Evolutionary conservation across 2,797 vertebrate species (phyloP), one percentile per base, ranked within the genome.

Genomic region (Miopithecus talapoin): DNA sequence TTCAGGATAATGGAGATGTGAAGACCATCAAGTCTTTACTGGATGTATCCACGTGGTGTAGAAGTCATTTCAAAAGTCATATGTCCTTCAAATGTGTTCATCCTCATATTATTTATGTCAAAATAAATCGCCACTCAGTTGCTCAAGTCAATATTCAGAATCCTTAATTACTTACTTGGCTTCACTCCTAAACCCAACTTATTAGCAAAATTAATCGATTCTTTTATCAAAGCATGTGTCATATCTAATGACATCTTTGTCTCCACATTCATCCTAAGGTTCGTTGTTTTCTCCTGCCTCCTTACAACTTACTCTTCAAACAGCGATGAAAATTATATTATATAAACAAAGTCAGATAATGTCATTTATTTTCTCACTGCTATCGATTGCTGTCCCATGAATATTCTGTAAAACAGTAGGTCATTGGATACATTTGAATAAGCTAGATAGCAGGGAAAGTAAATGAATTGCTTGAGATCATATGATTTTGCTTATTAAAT

Each of bases 21-120:
- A 33, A 59, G 33, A 64, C 2, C 17, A 21, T 13, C 26, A 26
- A 26, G 26, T 41, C 64, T 50, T 59, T 39, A 36, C 22, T 74
- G 5, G 28, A 21, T 22, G 1, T 16, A 16, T 22, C 4, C 1
- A 1, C 1, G 78, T n/a, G 24, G 9, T 33, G 17, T 50, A 39
- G 21, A 61, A n/a, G 28, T 14, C 55, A 41, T 85, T 64, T 64
- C n/a, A 78, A 24, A 53, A 8, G n/a, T 26, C 39, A 39, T 33
- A 39, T 3, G 9, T 9, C 17, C 30, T 79, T 87, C 36, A n/a
- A 41, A 61, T 1, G 0, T n/a, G 21, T 59, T 41, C 33, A 48
- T 74, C 22, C 64, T 2, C 33, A 24, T 19, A 7, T 5, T n/a
- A n/a, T 19, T 28, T 22, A 50, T 48, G 33, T 74, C 39, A 53